phyloP scores from a whole-genome alignment of 1,140 invertebrate genomes.

The Macrosteles quadrilineatus region DNA sequence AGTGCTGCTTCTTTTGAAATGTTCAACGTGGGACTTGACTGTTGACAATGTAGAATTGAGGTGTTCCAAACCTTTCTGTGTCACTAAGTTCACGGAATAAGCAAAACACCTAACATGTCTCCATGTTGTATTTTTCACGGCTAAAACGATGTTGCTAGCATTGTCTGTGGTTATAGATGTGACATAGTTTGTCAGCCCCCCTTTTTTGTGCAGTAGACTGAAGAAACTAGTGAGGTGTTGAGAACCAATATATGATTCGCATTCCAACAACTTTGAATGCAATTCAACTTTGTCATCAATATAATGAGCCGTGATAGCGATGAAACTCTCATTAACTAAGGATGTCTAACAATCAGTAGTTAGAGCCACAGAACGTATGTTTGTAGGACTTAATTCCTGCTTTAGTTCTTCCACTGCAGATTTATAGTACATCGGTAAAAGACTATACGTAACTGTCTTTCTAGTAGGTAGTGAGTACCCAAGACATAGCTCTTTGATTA shows the following conservation, averaged over 20 bases:
- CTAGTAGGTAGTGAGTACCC: too few species aligned
- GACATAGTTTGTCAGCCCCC: constrained; percentile 36
- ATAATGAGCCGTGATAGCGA: constrained; percentile 41
- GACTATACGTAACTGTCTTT: too few species aligned
- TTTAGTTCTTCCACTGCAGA: too few species aligned
- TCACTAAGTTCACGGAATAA: too few species aligned
- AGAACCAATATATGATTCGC: too few species aligned
- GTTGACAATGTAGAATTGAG: too few species aligned
- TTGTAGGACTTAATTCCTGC: neutral
- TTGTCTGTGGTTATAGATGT: constrained; percentile 30
- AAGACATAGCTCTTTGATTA: too few species aligned
- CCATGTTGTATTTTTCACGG: constrained; percentile 8
- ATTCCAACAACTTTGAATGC: neutral
- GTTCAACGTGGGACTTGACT: too few species aligned
- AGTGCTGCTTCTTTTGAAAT: too few species aligned
- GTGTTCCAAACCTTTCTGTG: too few species aligned
- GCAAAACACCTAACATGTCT: too few species aligned
- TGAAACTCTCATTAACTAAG: constrained; percentile 38
- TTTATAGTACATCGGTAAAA: too few species aligned
- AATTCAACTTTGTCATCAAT: constrained; percentile 36
- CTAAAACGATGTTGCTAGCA: constrained; percentile 37
- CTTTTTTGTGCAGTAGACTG: constrained; percentile 39
- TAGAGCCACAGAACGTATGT: constrained; percentile 33
- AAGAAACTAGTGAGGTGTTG: constrained; percentile 19
- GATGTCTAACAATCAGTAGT: constrained; percentile 43